phyloP scores from a whole-genome alignment of 2,888 invertebrate species.

The Peribatodes rhomboidaria region DNA sequence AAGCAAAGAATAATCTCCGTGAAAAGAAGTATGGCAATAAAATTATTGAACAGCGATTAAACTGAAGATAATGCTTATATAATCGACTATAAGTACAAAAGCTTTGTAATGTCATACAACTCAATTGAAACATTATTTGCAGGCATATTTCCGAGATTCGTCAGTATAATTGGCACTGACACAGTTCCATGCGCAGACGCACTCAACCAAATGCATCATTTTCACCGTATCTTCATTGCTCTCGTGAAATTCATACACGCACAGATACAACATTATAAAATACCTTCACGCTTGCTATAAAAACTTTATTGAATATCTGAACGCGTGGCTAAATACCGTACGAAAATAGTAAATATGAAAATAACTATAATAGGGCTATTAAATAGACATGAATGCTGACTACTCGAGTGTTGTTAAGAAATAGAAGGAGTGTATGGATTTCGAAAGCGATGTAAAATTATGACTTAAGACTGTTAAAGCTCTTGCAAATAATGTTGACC shows the following conservation, averaged over 20 bases:
- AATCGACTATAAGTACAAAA: too few species aligned
- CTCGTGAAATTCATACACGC: slow-evolving; percentile 81
- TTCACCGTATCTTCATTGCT: slow-evolving; percentile 80
- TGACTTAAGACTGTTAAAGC: slow-evolving; percentile 20
- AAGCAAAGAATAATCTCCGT: too few species aligned
- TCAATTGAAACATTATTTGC: slow-evolving; percentile 1
- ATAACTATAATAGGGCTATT: slow-evolving; percentile 45
- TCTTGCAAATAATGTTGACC: slow-evolving; percentile 35
- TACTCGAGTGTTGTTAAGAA: slow-evolving; percentile 23
- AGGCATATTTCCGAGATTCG: slow-evolving; percentile 12
- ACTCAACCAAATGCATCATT: slow-evolving; percentile 74
- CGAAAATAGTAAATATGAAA: slow-evolving; percentile 34
- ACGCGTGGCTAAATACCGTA: slow-evolving; percentile 53
- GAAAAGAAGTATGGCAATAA: too few species aligned
- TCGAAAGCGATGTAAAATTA: slow-evolving; percentile 30
- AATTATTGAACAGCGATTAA: too few species aligned
- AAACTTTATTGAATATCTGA: slow-evolving; percentile 69
- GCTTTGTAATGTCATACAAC: too few species aligned
- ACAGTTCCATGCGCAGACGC: slow-evolving; percentile 64
- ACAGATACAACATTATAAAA: slow-evolving; percentile 67
- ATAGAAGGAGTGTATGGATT: slow-evolving; percentile 21
- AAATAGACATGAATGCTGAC: slow-evolving; percentile 33
- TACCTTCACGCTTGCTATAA: slow-evolving; percentile 79
- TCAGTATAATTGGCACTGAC: slow-evolving; percentile 23
- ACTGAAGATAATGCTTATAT: too few species aligned